Conservation (phyloP, 1,140 invertebrate genomes). For the Belonocnema kinseyi region DNA sequence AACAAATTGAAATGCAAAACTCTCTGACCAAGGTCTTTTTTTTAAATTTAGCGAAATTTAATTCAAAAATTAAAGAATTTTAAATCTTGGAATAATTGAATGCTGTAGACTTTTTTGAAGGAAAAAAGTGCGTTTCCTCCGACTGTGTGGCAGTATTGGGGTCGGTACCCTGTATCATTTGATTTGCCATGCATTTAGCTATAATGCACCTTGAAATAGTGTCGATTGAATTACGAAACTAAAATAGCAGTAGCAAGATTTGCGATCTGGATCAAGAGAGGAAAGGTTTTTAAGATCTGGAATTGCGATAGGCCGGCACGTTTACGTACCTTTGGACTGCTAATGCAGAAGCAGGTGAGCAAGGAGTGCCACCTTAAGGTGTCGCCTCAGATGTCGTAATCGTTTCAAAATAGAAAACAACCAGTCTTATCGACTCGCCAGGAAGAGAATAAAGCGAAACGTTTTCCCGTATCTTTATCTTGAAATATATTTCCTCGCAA, state of each 20-base stretch:
- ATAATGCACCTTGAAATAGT: neutral
- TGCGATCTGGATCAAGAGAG: conserved; percentile 16
- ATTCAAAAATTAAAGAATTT: too few species aligned
- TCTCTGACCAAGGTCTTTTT: too few species aligned
- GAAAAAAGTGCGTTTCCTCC: too few species aligned
- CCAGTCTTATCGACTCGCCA: conserved; percentile 20
- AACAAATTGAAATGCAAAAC: too few species aligned
- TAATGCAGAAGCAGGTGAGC: conserved; percentile 17
- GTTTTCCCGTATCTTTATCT: neutral
- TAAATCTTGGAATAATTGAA: too few species aligned
- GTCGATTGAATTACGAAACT: neutral
- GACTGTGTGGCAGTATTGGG: too few species aligned
- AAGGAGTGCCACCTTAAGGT: conserved; percentile 15
- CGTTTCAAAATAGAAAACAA: conserved; percentile 24
- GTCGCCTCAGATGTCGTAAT: conserved; percentile 20
- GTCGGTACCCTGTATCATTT: neutral
- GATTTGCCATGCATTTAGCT: neutral
- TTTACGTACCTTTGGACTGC: conserved; percentile 16
- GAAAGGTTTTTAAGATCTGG: conserved; percentile 19
- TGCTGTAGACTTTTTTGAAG: too few species aligned
- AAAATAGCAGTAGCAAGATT: conserved; percentile 5
- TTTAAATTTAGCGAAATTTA: too few species aligned
- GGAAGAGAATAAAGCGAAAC: conserved; percentile 21
- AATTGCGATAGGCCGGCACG: conserved; percentile 7
- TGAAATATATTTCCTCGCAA: neutral